Conservation (phyloP, 2,113 vertebrate genomes). For the Arizona elegans region DNA sequence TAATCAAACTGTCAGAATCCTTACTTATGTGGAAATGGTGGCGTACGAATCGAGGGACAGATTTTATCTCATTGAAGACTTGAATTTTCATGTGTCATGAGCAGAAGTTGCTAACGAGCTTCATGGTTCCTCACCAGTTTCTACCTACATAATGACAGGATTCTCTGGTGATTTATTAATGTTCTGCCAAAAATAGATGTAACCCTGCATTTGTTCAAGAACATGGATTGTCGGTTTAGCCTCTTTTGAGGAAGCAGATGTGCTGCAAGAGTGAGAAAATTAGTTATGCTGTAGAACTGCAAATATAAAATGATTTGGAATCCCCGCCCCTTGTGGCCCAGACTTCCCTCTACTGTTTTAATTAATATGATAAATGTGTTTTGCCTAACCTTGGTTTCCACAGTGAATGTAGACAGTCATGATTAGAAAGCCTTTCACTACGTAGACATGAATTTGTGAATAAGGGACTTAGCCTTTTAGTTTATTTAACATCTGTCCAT, state of each 20-base stretch:
- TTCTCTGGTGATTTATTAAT: neutral
- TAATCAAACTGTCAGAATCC: neutral
- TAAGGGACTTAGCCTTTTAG: conserved; percentile 41
- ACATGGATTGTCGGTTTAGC: conserved; percentile 2
- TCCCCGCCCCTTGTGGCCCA: conserved; percentile 31
- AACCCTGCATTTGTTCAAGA: neutral
- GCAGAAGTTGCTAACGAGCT: neutral
- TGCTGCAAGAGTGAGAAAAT: neutral
- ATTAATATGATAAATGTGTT: conserved; percentile 64
- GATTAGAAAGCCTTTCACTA: conserved; percentile 51
- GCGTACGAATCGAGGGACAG: neutral
- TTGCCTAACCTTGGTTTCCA: conserved; percentile 49
- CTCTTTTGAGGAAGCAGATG: rapidly evolving
- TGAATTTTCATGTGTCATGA: neutral
- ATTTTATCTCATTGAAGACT: neutral
- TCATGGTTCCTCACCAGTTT: neutral
- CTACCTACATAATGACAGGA: neutral
- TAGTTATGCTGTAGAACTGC: neutral
- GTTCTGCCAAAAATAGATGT: neutral
- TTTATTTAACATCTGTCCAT: conserved; percentile 60
- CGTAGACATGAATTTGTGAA: conserved; percentile 32
- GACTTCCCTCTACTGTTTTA: conserved; percentile 38
- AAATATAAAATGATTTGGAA: conserved; percentile 37
- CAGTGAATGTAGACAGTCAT: conserved; percentile 50
- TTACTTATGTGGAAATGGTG: neutral